Conservation (phyloP, 2,888 invertebrate species). For the Saturnia pavonia region DNA sequence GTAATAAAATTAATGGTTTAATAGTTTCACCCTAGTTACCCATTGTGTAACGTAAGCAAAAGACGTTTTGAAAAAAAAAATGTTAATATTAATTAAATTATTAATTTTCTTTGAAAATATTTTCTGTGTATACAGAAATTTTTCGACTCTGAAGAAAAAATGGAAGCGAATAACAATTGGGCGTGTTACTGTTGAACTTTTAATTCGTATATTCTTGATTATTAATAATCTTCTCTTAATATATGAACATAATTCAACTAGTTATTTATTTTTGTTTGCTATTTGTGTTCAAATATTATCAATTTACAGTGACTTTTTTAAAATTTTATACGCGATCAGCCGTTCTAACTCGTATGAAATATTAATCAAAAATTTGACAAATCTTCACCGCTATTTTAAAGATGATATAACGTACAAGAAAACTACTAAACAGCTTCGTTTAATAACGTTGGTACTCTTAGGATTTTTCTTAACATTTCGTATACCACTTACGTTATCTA, state of each 20-base stretch:
- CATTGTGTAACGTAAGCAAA: background rate
- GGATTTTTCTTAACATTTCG: background rate
- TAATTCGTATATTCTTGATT: background rate
- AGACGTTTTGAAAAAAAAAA: background rate
- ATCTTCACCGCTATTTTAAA: background rate
- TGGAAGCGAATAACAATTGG: background rate
- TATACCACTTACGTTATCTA: background rate
- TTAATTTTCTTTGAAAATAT: constrained; percentile 15
- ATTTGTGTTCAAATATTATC: constrained; percentile 1
- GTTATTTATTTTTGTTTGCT: background rate
- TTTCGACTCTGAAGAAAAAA: background rate
- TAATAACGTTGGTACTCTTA: background rate
- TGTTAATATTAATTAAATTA: background rate
- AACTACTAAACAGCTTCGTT: background rate
- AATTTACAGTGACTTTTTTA: background rate
- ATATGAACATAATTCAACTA: too few species aligned
- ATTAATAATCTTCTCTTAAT: background rate
- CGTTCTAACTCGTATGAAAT: background rate
- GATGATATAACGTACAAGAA: constrained; percentile 8
- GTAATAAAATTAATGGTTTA: background rate
- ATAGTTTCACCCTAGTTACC: background rate
- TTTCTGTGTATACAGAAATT: constrained; percentile 16
- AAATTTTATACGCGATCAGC: background rate
- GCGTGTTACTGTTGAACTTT: constrained; percentile 6
- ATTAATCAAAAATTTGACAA: constrained; percentile 3